Conservation (phyloP, 2,113 vertebrate genomes). For the Oryzias javanicus region DNA sequence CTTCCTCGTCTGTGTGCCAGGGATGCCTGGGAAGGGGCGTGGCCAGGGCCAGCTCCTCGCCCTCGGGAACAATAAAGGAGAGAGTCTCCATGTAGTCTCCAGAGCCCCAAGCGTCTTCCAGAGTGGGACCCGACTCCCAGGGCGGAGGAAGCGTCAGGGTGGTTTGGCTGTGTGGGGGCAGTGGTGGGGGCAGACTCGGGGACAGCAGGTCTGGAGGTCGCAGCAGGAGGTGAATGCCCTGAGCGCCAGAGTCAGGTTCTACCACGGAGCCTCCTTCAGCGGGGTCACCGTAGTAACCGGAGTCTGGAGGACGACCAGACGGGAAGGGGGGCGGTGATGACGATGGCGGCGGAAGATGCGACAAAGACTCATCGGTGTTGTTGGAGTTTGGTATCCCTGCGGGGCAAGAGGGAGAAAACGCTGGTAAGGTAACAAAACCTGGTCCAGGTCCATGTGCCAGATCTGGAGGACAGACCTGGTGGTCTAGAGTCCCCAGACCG, state of each 20-base stretch:
- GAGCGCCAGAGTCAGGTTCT: constrained; percentile 67
- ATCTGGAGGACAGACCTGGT: too few species aligned
- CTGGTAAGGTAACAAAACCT: background rate
- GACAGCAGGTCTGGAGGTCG: constrained; percentile 74
- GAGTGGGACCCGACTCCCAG: constrained; percentile 66
- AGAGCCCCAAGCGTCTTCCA: constrained; percentile 82
- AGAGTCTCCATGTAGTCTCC: constrained; percentile 85
- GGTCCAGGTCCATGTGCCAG: too few species aligned
- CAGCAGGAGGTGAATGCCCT: constrained; percentile 78
- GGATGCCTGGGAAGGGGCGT: constrained; percentile 69
- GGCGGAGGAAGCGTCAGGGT: constrained; percentile 69
- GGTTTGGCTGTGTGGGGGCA: constrained; percentile 68
- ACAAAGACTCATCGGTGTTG: constrained; percentile 25
- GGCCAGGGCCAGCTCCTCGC: constrained; percentile 65
- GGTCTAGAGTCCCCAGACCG: too few species aligned
- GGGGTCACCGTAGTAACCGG: constrained; percentile 38
- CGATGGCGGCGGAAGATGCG: constrained; percentile 33
- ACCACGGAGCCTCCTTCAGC: constrained; percentile 33
- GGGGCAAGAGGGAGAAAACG: background rate
- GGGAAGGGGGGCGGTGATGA: constrained; percentile 17
- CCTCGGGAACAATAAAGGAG: constrained; percentile 72
- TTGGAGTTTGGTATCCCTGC: constrained; percentile 49
- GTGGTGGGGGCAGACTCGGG: constrained; percentile 72
- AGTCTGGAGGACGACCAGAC: constrained; percentile 20
- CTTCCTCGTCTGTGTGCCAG: constrained; percentile 65